Conservation (phyloP, 2,113 vertebrate species). For the Onychostoma macrolepis region DNA sequence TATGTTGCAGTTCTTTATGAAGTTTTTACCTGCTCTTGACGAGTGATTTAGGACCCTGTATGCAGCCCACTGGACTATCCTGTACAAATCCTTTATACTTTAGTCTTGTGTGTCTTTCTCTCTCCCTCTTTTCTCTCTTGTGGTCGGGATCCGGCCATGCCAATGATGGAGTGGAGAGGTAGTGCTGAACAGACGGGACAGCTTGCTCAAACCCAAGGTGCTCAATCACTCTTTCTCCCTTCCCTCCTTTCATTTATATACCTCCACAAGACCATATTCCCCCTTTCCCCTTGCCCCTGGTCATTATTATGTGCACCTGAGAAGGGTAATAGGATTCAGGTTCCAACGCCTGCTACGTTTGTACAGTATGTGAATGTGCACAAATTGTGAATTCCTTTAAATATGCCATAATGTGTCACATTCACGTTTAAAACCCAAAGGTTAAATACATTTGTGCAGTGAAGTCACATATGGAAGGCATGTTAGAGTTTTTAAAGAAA, state of each 20-base stretch:
- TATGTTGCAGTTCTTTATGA: background rate
- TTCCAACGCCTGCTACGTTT: conserved; percentile 2
- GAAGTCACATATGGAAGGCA: background rate
- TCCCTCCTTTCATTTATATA: conserved; percentile 58
- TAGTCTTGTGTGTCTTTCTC: background rate
- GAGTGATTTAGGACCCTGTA: background rate
- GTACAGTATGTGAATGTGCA: conserved; percentile 2
- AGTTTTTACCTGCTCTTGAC: background rate
- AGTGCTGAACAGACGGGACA: conserved; percentile 72
- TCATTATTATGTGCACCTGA: conserved; percentile 60
- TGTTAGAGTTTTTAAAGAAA: background rate
- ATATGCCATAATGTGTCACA: background rate
- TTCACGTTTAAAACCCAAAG: background rate
- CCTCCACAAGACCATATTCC: conserved; percentile 53
- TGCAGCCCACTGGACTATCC: conserved; percentile 4
- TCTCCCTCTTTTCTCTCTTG: conserved; percentile 55
- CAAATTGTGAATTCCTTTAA: background rate
- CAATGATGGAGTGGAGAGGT: conserved; percentile 74
- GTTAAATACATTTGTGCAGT: background rate
- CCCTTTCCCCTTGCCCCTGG: conserved; percentile 51
- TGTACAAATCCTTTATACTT: conserved; percentile 3
- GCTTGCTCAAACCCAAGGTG: conserved; percentile 71
- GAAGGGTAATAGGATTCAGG: conserved; percentile 41
- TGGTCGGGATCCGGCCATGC: conserved; percentile 68
- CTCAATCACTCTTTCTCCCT: conserved; percentile 74